Conservation (phyloP, 1,140 invertebrate species). For the Eufriesea mexicana region DNA sequence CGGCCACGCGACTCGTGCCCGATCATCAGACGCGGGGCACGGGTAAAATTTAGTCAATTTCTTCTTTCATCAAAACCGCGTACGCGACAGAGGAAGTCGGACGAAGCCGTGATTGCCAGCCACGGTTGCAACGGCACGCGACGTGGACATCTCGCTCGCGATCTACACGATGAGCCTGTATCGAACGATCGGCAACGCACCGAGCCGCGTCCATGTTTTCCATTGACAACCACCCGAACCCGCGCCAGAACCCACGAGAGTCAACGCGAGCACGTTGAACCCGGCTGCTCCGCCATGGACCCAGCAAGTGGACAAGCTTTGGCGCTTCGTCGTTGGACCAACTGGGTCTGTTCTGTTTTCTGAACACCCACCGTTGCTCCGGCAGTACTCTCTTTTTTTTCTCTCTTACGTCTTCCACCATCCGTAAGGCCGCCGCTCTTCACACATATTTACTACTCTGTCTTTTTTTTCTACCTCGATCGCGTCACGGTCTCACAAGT, state of each 20-base stretch:
- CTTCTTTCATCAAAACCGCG: constrained; percentile 58
- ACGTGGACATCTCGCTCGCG: no score
- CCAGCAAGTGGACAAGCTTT: constrained; percentile 74
- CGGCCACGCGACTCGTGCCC: constrained; percentile 55
- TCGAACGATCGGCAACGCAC: constrained; percentile 28
- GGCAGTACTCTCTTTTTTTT: constrained; percentile 52
- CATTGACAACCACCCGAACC: not conserved
- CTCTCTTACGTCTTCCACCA: constrained; percentile 73
- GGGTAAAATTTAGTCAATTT: constrained; percentile 76
- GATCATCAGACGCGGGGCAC: constrained; percentile 55
- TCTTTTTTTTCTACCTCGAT: constrained; percentile 61
- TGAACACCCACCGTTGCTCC: constrained; percentile 74
- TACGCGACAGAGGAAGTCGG: constrained; percentile 40
- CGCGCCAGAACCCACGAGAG: not conserved
- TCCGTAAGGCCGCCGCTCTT: constrained; percentile 75
- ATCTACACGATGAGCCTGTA: not conserved
- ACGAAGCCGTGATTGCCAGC: constrained; percentile 51
- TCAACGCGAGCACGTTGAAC: constrained; percentile 46
- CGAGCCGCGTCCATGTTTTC: constrained; percentile 22
- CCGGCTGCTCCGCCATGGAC: constrained; percentile 64
- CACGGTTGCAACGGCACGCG: constrained; percentile 19
- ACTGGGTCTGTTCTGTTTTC: constrained; percentile 79
- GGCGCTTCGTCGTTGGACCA: constrained; percentile 71
- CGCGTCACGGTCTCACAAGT: constrained; percentile 73
- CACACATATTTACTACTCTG: constrained; percentile 72